Evolutionary conservation across 2,888 invertebrate genomes (phyloP), one percentile per base, ranked within the genome.

Genomic region (Acrocyrtus sp.): DNA sequence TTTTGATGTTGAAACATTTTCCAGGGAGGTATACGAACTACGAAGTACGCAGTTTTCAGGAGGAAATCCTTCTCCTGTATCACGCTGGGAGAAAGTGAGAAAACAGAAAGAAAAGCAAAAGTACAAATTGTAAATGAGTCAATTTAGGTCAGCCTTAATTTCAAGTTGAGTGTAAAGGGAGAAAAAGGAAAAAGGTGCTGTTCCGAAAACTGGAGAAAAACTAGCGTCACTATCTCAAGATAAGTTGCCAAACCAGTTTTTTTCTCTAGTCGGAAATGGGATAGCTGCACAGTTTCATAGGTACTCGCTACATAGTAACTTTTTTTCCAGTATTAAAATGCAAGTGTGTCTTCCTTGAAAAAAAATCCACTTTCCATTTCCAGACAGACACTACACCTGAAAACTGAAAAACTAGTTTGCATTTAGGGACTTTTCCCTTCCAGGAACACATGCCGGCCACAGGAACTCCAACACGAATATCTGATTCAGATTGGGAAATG

Each of bases 101-200:
- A n/a, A n/a, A n/a, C n/a, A n/a, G 15, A 51, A 27, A 45, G 43
- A 43, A 66, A 61, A 54, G 57, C 57, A 45, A 58, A 51, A 72
- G 72, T 29, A 72, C 45, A 72, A 72, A 65, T 72, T 72, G 72
- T 62, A 72, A 72, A 72, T 72, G 72, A 72, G 72, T 65, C 72
- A 72, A 72, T 72, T 65, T 72, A 65, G 72, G 72, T 72, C 72
- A 65, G 39, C 26, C 65, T 60, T 65, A 58, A 65, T 72, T 72
- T 72, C 45, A 62, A 62, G 62, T 69, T 56, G 69, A 57, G 15
- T 45, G 17, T n/a, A 45, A 10, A 12, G 39, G 39, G 17, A 45
- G 19, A 53, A 39, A 56, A n/a, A 56, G 22, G 21, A 27, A 21
- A 19, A 22, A 39, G n/a, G 39, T 10, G 3, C 34, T n/a, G n/a